phyloP scores from a whole-genome alignment of 1,140 invertebrate genomes.

The Oryctes rhinoceros region DNA sequence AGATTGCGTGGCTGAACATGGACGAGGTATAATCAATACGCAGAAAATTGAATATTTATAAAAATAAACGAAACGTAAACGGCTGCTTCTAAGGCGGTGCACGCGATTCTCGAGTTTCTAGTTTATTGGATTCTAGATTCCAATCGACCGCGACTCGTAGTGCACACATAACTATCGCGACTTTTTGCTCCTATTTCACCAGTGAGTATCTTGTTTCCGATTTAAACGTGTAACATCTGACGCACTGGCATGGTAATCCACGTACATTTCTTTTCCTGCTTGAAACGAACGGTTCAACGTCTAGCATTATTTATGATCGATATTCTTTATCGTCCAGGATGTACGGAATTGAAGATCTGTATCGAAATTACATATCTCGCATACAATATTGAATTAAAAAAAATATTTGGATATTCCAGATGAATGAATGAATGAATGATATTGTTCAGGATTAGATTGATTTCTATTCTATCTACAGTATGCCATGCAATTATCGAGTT shows the following conservation, averaged over 20 bases:
- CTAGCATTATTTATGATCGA: too few relatives aligned
- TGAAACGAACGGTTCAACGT: too few relatives aligned
- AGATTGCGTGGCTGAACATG: background rate
- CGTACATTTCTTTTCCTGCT: background rate
- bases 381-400: too few relatives aligned
- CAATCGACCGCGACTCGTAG: constrained; percentile 8
- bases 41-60: constrained; percentile 24
- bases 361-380: background rate
- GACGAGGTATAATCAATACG: background rate
- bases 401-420: too few relatives aligned
- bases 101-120: constrained; percentile 25
- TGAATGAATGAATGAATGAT: too few relatives aligned
- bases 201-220: background rate
- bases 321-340: too few relatives aligned
- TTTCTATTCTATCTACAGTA: too few relatives aligned
- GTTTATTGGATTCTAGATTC: constrained; percentile 25
- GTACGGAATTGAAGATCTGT: background rate
- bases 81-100: background rate
- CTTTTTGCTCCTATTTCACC: background rate
- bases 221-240: constrained; percentile 12
- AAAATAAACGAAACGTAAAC: constrained; percentile 28
- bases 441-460: too few relatives aligned
- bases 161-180: background rate
- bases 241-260: background rate
- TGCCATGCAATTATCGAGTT: too few relatives aligned